Conservation (phyloP, 2,113 vertebrate genomes). For the Spea bombifrons region DNA sequence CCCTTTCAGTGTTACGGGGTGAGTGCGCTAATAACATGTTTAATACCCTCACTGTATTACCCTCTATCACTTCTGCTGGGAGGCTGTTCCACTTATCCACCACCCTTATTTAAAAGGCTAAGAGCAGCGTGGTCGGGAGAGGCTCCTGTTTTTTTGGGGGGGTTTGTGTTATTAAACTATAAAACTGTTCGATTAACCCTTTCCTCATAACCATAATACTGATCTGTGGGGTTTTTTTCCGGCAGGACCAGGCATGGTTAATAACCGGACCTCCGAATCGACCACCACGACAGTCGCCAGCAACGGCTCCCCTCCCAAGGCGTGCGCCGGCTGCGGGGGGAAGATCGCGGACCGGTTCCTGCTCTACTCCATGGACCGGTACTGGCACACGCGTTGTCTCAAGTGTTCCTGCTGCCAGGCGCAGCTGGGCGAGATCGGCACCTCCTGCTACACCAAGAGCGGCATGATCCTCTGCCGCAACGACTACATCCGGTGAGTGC, state of each 20-base stretch:
- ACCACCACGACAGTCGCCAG: conserved; percentile 63
- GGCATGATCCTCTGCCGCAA: conserved; percentile 79
- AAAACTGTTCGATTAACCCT: too few species aligned
- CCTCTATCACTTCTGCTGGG: too few species aligned
- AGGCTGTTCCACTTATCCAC: too few species aligned
- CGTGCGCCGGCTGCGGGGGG: conserved; percentile 71
- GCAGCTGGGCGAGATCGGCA: conserved; percentile 74
- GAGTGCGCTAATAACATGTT: too few species aligned
- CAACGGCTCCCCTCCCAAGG: conserved; percentile 50
- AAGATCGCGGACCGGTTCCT: conserved; percentile 73
- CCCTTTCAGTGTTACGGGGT: too few species aligned
- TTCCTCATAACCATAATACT: too few species aligned
- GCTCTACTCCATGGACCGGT: conserved; percentile 76
- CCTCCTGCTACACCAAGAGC: conserved; percentile 76
- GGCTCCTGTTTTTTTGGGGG: too few species aligned
- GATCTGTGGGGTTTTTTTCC: too few species aligned
- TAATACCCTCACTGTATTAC: too few species aligned
- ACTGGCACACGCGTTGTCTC: conserved; percentile 76
- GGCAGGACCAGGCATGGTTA: conserved; percentile 62
- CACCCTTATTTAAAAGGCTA: too few species aligned
- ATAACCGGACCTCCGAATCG: conserved; percentile 65
- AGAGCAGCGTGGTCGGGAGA: too few species aligned
- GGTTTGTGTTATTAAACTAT: too few species aligned
- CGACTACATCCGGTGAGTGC: conserved; percentile 72
- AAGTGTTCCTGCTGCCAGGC: conserved; percentile 78